These are phyloP conservation scores for Micrastur ruficollis DNA, from an alignment of 2,797 vertebrate species.

Conservation along the genomic window DNA sequence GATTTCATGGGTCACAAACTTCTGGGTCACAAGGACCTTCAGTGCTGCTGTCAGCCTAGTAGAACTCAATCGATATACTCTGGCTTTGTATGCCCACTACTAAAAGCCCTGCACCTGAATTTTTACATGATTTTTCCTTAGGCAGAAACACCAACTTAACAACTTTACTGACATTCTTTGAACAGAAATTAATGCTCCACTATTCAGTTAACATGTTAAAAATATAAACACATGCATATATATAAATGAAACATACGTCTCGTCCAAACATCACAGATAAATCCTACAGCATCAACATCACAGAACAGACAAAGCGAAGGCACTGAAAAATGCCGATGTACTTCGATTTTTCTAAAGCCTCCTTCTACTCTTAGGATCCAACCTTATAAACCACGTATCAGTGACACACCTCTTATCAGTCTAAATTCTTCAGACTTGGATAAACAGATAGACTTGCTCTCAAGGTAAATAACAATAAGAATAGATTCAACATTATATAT, in stretches of 20 bases:
- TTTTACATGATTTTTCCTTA: neutral
- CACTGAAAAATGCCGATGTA: neutral
- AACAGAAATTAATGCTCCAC: neutral
- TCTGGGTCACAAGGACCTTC: conserved; percentile 62
- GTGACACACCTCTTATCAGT: neutral
- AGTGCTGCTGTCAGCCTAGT: conserved; percentile 17
- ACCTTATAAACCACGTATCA: neutral
- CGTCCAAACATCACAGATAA: neutral
- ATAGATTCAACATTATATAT: neutral
- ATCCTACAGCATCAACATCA: neutral
- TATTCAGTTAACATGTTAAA: neutral
- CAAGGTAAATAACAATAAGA: neutral
- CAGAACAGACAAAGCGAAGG: neutral
- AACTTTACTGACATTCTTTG: neutral
- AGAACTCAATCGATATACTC: conserved; percentile 35
- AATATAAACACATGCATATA: neutral
- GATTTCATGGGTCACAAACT: conserved; percentile 70
- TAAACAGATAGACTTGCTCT: neutral
- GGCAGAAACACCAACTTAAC: neutral
- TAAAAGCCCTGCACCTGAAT: conserved; percentile 14
- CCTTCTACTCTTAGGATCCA: neutral
- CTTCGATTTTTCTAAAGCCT: neutral
- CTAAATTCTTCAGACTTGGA: neutral
- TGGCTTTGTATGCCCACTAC: neutral
- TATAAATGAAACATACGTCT: neutral